Conservation (phyloP, 2,888 invertebrate species). For the Cephonodes hylas region DNA sequence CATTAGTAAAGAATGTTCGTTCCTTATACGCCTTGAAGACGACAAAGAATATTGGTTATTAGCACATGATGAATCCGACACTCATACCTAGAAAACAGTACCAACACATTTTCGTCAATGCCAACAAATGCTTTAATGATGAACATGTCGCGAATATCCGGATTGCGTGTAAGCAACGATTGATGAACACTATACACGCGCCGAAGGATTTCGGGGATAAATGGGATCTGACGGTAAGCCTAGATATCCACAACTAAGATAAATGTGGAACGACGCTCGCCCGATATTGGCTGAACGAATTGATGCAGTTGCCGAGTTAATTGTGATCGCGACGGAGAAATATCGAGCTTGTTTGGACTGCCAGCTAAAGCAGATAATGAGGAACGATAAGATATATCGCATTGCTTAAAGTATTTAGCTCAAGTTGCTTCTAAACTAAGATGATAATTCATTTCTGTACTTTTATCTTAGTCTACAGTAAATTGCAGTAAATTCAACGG, state of each 20-base stretch:
- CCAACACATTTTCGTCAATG: not conserved
- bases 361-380: not conserved
- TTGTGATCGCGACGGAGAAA: not conserved
- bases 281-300: constrained; percentile 6
- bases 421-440: no score
- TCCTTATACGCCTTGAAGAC: no score
- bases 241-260: constrained; percentile 7
- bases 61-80: not conserved
- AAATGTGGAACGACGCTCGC: not conserved
- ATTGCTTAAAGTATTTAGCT: not conserved
- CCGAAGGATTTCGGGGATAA: constrained; percentile 4
- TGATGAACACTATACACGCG: constrained; percentile 8
- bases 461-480: no score
- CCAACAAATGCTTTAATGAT: not conserved
- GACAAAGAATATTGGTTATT: not conserved
- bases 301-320: constrained; percentile 2
- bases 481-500: no score
- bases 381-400: not conserved
- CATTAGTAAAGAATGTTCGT: no score
- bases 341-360: not conserved
- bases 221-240: constrained; percentile 4
- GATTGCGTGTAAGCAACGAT: constrained; percentile 6
- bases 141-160: not conserved
- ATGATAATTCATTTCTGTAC: no score
- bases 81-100: not conserved